A percentile compares a stretch with the other conserved stretches of the same genome.
phyloP scores from a whole-genome alignment of 2,888 invertebrate genomes.

The Agrotis exclamationis region DNA sequence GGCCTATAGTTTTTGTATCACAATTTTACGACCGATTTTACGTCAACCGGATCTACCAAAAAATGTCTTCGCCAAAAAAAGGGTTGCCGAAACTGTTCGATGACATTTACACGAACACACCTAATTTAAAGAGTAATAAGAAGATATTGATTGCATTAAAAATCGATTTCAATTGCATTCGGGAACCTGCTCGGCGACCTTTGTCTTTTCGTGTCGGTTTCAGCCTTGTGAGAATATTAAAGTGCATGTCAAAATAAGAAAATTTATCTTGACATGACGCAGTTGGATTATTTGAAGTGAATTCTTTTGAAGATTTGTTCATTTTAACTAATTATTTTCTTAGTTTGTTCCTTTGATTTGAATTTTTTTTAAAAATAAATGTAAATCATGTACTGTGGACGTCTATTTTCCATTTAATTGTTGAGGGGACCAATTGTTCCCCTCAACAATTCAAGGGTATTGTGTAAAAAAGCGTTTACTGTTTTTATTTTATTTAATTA shows the following conservation, averaged over 20 bases:
- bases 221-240: conserved; percentile 62
- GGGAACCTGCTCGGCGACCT: conserved; percentile 82
- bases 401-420: no score
- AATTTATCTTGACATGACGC: conserved; percentile 50
- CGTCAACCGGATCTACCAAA: conserved; percentile 19
- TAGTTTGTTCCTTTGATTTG: no score
- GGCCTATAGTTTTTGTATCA: conserved; percentile 6
- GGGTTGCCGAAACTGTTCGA: conserved; percentile 55
- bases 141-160: conserved; percentile 80
- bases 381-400: no score
- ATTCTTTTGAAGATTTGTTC: conserved; percentile 5
- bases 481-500: background rate
- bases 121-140: conserved; percentile 77
- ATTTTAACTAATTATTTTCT: background rate
- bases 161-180: conserved; percentile 78
- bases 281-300: conserved; percentile 50
- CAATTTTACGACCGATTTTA: conserved; percentile 28
- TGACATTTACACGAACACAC: conserved; percentile 74
- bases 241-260: conserved; percentile 68
- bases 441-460: no score
- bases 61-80: conserved; percentile 36
- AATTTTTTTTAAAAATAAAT: no score
- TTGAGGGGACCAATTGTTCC: no score
- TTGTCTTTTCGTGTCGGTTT: conserved; percentile 74
- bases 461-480: background rate